phyloP scores from a whole-genome alignment of 92 coral and sea anemone species.

The Metridium senile region DNA sequence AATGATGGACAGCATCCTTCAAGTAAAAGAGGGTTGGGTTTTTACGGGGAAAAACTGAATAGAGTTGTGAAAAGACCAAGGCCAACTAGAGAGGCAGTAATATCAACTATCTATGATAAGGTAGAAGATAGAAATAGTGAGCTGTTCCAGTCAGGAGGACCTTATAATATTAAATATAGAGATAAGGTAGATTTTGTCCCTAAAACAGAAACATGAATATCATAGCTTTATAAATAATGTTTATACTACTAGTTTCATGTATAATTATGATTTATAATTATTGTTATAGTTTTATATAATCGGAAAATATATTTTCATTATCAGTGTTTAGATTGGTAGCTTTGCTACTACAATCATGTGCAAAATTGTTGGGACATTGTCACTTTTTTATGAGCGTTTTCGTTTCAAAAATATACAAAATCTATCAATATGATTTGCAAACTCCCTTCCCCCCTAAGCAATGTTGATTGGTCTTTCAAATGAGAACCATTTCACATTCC shows the following conservation, averaged over 20 bases:
- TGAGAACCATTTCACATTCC: too few species aligned
- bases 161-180: conserved; percentile 74
- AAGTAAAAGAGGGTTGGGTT: conserved; percentile 92
- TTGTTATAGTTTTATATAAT: too few species aligned
- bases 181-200: conserved; percentile 78
- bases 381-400: too few species aligned
- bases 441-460: too few species aligned
- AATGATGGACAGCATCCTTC: conserved; percentile 88
- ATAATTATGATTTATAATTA: too few species aligned
- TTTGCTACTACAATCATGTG: too few species aligned
- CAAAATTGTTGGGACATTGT: too few species aligned
- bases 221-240: background rate
- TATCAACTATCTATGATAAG: conserved; percentile 85
- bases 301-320: too few species aligned
- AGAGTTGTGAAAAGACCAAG: conserved; percentile 75
- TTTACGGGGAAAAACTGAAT: conserved; percentile 87
- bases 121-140: conserved; percentile 64
- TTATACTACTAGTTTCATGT: background rate
- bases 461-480: too few species aligned
- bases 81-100: conserved; percentile 81
- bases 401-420: too few species aligned
- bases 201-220: conserved; percentile 12
- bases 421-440: too few species aligned
- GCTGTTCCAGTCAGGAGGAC: conserved; percentile 78
- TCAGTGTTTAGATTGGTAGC: too few species aligned